Evolutionary conservation across 2,797 vertebrate species (phyloP).

Genomic region (Smutsia gigantea): DNA sequence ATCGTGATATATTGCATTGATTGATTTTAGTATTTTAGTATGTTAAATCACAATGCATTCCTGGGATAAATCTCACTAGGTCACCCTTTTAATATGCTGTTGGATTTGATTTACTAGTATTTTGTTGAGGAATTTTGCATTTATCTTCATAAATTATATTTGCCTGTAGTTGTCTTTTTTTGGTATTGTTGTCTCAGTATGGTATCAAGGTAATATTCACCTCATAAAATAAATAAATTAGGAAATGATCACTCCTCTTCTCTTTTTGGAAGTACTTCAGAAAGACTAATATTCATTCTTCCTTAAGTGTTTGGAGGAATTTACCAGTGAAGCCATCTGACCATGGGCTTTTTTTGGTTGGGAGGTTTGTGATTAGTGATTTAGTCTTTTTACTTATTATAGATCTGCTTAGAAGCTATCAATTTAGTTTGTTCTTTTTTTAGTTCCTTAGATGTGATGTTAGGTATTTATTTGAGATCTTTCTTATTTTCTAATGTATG

Average conservation of each 20-base stretch:
- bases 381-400: neutral
- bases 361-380: neutral
- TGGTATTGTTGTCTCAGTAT: neutral
- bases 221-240: neutral
- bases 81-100: neutral
- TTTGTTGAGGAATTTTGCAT: neutral
- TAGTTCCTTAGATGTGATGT: neutral
- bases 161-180: neutral
- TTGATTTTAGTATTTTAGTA: neutral
- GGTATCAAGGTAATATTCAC: neutral
- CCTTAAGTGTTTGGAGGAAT: neutral
- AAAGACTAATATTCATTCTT: neutral
- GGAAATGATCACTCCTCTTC: neutral
- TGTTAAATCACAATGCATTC: neutral
- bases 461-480: neutral
- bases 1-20: neutral
- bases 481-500: neutral
- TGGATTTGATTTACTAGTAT: neutral
- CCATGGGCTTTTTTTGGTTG: neutral
- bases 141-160: neutral
- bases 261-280: neutral
- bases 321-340: neutral
- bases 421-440: neutral
- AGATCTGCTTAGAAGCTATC: neutral
- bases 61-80: neutral